These are phyloP conservation scores for Brassicogethes aeneus DNA, from an alignment of 2,888 invertebrate species.

Conservation along the genomic window DNA sequence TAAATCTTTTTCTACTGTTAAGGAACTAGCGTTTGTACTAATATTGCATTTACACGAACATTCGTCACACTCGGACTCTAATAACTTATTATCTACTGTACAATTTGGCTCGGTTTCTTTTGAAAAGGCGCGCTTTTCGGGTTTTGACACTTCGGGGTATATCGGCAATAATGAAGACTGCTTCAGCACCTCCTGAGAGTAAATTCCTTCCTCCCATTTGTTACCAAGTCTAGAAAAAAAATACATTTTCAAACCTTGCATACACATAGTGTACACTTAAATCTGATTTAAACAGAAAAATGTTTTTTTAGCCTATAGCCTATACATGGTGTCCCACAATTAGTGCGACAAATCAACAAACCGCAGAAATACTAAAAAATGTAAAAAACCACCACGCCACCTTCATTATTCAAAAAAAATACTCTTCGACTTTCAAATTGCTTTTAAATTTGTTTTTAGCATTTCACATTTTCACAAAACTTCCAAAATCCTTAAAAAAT, in stretches of 20 bases:
- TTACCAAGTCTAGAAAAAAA: slow-evolving; percentile 43
- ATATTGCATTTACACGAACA: slow-evolving; percentile 16
- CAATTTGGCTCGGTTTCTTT: slow-evolving; percentile 18
- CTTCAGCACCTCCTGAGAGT: slow-evolving; percentile 38
- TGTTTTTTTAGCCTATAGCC: too few species aligned
- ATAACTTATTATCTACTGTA: slow-evolving; percentile 10
- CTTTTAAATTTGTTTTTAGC: too few species aligned
- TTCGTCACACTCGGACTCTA: slow-evolving; percentile 5
- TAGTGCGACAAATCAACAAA: too few species aligned
- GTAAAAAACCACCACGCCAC: too few species aligned
- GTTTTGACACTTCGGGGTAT: slow-evolving; percentile 1
- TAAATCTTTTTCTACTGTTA: slow-evolving; percentile 15
- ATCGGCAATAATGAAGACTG: slow-evolving; percentile 41
- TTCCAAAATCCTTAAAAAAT: too few species aligned
- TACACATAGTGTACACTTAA: too few species aligned
- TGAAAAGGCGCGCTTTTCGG: neutral
- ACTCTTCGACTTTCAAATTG: too few species aligned
- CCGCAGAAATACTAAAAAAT: too few species aligned
- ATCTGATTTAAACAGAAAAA: too few species aligned
- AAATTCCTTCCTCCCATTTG: slow-evolving; percentile 46
- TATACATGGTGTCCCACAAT: too few species aligned
- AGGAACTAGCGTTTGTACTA: slow-evolving; percentile 30
- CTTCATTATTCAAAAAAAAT: too few species aligned
- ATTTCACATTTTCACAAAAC: too few species aligned
- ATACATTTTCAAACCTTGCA: neutral